Evolutionary conservation across 2,888 invertebrate genomes (phyloP).

Genomic region (Pollenia angustigena): DNA sequence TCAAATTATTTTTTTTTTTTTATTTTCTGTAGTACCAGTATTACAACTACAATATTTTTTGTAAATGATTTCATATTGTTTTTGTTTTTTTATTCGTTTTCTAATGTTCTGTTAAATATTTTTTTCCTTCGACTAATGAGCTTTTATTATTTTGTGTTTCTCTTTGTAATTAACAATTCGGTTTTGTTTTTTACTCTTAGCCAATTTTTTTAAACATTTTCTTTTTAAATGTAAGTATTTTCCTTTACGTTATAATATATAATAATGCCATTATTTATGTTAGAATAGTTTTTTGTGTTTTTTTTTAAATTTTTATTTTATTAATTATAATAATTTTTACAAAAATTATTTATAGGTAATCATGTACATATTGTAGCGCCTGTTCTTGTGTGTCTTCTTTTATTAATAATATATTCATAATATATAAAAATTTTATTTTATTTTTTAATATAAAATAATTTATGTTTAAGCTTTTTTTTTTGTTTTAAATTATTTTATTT

Average conservation of each 20-base stretch:
- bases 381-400: slow-evolving; percentile 72
- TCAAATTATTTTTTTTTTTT: slow-evolving; percentile 34
- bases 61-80: slow-evolving; percentile 4
- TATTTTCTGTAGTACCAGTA: slow-evolving; percentile 52
- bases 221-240: slow-evolving; percentile 27
- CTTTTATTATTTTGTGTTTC: slow-evolving; percentile 35
- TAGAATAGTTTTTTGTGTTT: slow-evolving; percentile 54
- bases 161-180: slow-evolving; percentile 32
- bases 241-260: slow-evolving; percentile 22
- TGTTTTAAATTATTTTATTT: slow-evolving; percentile 38
- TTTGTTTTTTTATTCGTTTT: slow-evolving; percentile 37
- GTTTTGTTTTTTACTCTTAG: slow-evolving; percentile 39
- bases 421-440: slow-evolving; percentile 51
- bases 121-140: slow-evolving; percentile 53
- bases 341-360: slow-evolving; percentile 76
- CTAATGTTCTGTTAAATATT: slow-evolving; percentile 29
- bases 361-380: slow-evolving; percentile 82
- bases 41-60: slow-evolving; percentile 58
- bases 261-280: slow-evolving; percentile 59
- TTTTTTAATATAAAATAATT: slow-evolving; percentile 65
- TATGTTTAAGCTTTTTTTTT: slow-evolving; percentile 56
- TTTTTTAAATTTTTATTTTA: slow-evolving; percentile 15
- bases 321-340: slow-evolving; percentile 64
- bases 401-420: slow-evolving; percentile 47
- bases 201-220: slow-evolving; percentile 52